Evolutionary conservation across 2,888 invertebrate genomes (phyloP).

Genomic region (Pelosia muscerda): DNA sequence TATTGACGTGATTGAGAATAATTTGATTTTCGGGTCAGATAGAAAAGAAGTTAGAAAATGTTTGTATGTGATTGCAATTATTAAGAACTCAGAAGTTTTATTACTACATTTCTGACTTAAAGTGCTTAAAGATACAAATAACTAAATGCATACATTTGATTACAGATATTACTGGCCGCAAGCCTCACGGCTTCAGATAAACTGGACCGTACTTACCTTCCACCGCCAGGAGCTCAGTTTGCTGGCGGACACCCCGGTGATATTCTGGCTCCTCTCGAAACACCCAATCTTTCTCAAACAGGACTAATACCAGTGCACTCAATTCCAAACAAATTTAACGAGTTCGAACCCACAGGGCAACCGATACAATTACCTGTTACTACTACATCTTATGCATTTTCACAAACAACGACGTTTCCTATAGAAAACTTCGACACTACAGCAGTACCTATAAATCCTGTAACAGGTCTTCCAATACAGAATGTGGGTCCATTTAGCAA

Average conservation of each 20-base stretch:
- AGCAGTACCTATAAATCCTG: conserved; percentile 27
- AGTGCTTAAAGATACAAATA: too few relatives aligned
- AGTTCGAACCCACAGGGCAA: conserved; percentile 20
- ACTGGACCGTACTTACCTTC: conserved; percentile 71
- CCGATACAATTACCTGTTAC: conserved; percentile 32
- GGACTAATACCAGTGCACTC: conserved; percentile 23
- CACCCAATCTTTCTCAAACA: conserved; percentile 47
- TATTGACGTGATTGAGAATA: background rate
- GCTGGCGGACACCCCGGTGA: conserved; percentile 68
- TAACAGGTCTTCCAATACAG: conserved; percentile 35
- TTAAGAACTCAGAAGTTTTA: background rate
- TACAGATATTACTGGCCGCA: conserved; percentile 68
- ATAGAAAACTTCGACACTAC: conserved; percentile 44
- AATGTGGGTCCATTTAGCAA: conserved; percentile 16
- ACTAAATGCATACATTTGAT: conserved; percentile 29
- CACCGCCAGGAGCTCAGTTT: conserved; percentile 70
- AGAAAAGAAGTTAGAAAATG: background rate
- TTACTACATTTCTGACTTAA: background rate
- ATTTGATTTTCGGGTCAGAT: background rate
- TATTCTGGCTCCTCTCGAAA: conserved; percentile 64
- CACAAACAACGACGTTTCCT: conserved; percentile 64
- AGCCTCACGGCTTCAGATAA: conserved; percentile 66
- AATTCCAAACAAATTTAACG: background rate
- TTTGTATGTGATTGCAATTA: too few relatives aligned
- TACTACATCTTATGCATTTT: conserved; percentile 63